Evolutionary conservation across 2,888 invertebrate genomes (phyloP).

Genomic region (Meganola albula): DNA sequence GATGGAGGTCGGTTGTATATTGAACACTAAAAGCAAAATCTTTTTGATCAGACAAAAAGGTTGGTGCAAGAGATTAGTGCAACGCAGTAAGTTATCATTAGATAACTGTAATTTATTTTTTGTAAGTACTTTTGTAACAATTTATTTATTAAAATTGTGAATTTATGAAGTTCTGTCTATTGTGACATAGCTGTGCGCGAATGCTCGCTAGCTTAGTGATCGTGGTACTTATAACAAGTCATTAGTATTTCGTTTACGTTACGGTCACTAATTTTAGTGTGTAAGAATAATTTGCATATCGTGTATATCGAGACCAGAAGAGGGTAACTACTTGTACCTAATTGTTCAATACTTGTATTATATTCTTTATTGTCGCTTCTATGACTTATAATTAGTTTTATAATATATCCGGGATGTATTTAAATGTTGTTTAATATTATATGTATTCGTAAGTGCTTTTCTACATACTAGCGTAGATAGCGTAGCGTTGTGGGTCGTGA

Average conservation of each 20-base stretch:
- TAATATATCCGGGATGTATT: too few species aligned
- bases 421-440: too few species aligned
- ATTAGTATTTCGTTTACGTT: conserved; percentile 8
- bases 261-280: conserved; percentile 19
- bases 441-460: conserved; percentile 24
- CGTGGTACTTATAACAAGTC: conserved; percentile 25
- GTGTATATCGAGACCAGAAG: conserved; percentile 20
- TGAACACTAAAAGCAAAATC: too few species aligned
- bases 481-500: conserved; percentile 25
- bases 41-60: too few species aligned
- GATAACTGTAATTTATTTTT: conserved; percentile 43
- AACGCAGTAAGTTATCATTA: conserved; percentile 35
- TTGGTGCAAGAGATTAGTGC: too few species aligned
- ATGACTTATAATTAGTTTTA: conserved; percentile 8
- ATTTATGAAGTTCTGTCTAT: conserved; percentile 24
- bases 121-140: conserved; percentile 41
- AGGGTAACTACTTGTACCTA: conserved; percentile 33
- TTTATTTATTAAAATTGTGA: conserved; percentile 30
- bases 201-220: conserved; percentile 20
- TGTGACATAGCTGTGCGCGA: conserved; percentile 17
- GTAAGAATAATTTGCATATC: conserved; percentile 25
- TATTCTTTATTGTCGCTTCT: conserved; percentile 13
- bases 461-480: conserved; percentile 20
- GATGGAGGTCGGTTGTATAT: too few species aligned
- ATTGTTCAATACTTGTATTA: conserved; percentile 25